phyloP scores from a whole-genome alignment of 2,888 invertebrate species.

The Teleogryllus oceanicus region DNA sequence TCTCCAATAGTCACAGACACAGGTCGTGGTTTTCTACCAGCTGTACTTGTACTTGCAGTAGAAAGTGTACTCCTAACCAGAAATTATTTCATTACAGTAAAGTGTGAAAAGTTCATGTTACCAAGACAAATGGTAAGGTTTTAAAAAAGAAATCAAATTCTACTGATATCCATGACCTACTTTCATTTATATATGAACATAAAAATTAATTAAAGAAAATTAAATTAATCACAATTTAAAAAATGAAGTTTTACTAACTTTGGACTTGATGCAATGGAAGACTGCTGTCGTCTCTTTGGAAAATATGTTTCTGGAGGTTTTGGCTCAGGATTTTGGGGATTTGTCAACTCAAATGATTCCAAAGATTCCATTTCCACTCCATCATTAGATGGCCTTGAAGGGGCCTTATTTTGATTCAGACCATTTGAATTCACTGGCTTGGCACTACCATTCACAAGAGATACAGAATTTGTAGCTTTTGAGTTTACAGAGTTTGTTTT shows the following conservation, averaged over 20 bases:
- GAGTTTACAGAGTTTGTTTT: background rate
- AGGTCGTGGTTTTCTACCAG: constrained; percentile 28
- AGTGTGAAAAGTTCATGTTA: background rate
- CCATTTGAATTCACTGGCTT: background rate
- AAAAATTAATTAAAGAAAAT: background rate
- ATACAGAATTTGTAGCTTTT: background rate
- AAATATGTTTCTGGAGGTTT: constrained; percentile 70
- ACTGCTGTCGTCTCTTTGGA: constrained; percentile 43
- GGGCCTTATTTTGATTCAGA: background rate
- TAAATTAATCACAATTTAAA: background rate
- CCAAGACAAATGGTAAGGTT: background rate
- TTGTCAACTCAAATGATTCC: constrained; percentile 69
- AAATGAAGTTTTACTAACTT: background rate
- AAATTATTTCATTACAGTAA: background rate
- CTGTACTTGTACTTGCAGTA: background rate
- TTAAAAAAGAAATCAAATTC: background rate
- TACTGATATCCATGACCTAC: too few species aligned
- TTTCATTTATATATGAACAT: background rate
- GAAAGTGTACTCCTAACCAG: background rate
- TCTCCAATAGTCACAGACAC: constrained; percentile 43
- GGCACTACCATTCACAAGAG: background rate
- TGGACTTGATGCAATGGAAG: background rate
- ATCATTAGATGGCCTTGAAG: background rate
- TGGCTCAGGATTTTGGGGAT: constrained; percentile 58
- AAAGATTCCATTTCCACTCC: constrained; percentile 70